These are phyloP conservation scores for Saturnia japonica DNA, from an alignment of 2,888 invertebrate genomes.

Conservation along the genomic window DNA sequence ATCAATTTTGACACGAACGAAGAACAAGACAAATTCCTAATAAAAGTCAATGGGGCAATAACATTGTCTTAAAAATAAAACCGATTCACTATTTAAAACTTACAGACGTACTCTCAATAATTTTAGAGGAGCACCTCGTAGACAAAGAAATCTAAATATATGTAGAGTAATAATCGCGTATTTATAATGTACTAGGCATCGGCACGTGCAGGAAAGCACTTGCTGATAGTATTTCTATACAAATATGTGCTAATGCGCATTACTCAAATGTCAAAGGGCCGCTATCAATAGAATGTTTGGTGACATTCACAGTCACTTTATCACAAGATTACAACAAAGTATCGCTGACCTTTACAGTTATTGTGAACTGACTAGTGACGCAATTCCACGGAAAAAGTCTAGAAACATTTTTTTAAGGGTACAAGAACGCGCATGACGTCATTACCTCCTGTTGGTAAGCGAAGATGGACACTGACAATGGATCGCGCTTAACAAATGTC, in stretches of 20 bases:
- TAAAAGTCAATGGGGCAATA: not conserved
- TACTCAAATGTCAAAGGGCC: not conserved
- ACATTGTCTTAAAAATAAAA: conserved; percentile 2
- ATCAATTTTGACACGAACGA: not conserved
- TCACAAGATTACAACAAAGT: conserved; percentile 1
- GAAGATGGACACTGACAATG: no score
- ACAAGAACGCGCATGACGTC: no score
- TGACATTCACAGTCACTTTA: not conserved
- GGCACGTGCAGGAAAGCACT: conserved; percentile 31
- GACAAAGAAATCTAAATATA: conserved; percentile 21
- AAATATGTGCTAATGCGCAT: not conserved
- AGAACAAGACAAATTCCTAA: not conserved
- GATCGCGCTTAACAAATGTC: no score
- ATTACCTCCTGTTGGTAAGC: no score
- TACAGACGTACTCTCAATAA: not conserved
- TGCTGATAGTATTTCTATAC: conserved; percentile 22
- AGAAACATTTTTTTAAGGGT: not conserved
- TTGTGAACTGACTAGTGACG: not conserved
- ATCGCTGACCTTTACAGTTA: not conserved
- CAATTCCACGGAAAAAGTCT: not conserved
- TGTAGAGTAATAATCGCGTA: conserved; percentile 10
- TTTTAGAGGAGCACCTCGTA: not conserved
- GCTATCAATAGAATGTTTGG: not conserved
- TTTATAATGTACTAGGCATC: conserved; percentile 31
- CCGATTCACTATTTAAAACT: not conserved